phyloP scores from a whole-genome alignment of 2,888 invertebrate genomes.

The Dynastes maya region DNA sequence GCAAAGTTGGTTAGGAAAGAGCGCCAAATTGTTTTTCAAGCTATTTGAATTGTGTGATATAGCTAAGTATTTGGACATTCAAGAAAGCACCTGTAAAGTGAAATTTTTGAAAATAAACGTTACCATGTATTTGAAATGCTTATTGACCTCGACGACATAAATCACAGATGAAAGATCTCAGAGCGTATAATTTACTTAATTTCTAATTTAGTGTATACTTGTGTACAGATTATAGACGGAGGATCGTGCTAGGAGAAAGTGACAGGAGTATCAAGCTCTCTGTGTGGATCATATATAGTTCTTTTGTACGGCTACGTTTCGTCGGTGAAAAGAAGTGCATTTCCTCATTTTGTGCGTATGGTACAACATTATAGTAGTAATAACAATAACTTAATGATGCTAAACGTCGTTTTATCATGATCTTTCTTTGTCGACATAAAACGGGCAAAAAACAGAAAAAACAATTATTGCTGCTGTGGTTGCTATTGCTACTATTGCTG shows the following conservation, averaged over 20 bases:
- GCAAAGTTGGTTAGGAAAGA: too few species aligned
- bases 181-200: not conserved
- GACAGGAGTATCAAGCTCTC: not conserved
- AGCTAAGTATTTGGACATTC: too few species aligned
- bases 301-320: not conserved
- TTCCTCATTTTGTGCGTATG: not conserved
- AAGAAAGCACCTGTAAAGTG: too few species aligned
- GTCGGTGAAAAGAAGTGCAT: constrained; percentile 27
- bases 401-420: not conserved
- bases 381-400: constrained; percentile 15
- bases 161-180: not conserved
- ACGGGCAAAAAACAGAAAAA: not conserved
- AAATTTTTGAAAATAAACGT: too few species aligned
- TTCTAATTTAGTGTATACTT: not conserved
- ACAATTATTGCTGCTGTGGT: not conserved
- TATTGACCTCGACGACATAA: not conserved
- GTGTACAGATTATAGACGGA: not conserved
- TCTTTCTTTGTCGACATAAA: not conserved
- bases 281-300: not conserved
- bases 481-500: too few species aligned
- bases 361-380: not conserved
- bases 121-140: not conserved
- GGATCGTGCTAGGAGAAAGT: constrained; percentile 11
- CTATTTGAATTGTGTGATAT: too few species aligned
- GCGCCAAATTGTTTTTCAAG: too few species aligned